Percentiles rank a stretch among this genome's conserved stretches.
Conservation (phyloP, 2,113 vertebrate genomes). For the Phycodurus eques region DNA sequence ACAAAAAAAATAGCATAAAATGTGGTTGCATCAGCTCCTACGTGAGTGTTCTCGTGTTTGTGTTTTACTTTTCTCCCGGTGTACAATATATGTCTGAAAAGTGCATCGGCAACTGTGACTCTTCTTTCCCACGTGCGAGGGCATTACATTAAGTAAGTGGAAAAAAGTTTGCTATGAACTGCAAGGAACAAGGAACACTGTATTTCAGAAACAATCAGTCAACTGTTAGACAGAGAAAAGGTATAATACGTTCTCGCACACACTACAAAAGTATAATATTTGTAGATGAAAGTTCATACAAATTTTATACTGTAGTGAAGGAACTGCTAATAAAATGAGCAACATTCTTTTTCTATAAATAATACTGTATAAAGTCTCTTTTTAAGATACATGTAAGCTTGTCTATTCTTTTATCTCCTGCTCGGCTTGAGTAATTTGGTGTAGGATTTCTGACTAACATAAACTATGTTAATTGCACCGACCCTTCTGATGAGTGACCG, state of each 20-base stretch:
- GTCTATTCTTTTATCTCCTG: conserved; percentile 11
- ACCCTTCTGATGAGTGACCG: conserved; percentile 57
- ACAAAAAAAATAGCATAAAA: too few relatives aligned
- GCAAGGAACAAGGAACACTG: neutral
- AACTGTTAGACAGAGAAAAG: neutral
- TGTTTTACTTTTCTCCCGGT: too few relatives aligned
- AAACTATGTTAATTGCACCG: conserved; percentile 43
- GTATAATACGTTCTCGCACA: neutral
- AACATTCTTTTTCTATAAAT: neutral
- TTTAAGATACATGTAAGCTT: neutral
- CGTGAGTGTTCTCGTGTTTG: too few relatives aligned
- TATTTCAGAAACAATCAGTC: neutral
- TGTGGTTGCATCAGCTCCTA: too few relatives aligned
- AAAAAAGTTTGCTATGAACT: neutral
- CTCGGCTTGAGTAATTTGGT: conserved; percentile 17
- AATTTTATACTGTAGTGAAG: neutral
- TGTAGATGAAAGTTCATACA: neutral
- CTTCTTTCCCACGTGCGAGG: too few relatives aligned
- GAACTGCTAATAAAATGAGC: neutral
- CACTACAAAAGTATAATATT: neutral
- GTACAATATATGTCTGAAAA: too few relatives aligned
- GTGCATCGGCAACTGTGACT: too few relatives aligned
- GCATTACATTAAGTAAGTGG: too few relatives aligned
- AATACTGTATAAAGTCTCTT: neutral
- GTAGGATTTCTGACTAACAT: conserved; percentile 29